Evolutionary conservation across 2,113 vertebrate genomes (phyloP), one percentile per base, ranked within the genome.

Genomic region (Phasianus colchicus): DNA sequence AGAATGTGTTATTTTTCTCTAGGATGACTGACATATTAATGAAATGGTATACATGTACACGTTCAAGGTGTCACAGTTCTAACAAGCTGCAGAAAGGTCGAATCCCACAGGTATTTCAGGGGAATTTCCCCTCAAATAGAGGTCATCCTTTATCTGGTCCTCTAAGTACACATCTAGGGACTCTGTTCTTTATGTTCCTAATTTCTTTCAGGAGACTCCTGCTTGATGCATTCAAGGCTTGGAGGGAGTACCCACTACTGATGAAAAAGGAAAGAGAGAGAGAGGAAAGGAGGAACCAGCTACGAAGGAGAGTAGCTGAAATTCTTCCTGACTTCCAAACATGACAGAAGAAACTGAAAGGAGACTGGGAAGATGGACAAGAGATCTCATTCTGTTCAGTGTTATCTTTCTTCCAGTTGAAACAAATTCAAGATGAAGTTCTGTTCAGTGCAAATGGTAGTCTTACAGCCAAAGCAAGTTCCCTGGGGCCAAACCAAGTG

Each of bases 301-400:
- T 99, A 42, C 98, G 98, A 6, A 98, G 97, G 64, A 99, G 92
- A 95, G 99, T 99, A 36, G 93, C 98, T 0, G 98, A 99, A 96
- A 98, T 99, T 89, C 98, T 99, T 27, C 98, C 99, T 0, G 98
- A 99, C 90, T 99, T 99, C 93, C 96, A 52, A 27, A 72, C 27
- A 0, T 92, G 67, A 94, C 64, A 66, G 47, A 79, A 86, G 34
- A 90, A 75, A 88, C 57, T 74, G 72, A 66, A 29, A 76, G 78
- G 24, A 63, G 60, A 61, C 9, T 40, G 17, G 24, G 22, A 71
- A 75, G 48, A n/a, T 29, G 38, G 34, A 75, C 34, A 63, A 27
- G 6, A 73, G 11, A 25, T 27, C 19, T 5, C 14, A 5, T 54
- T 42, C 57, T 64, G 10, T 60, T 52, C 47, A n/a, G 5, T 60